These are phyloP conservation scores for Oenanthe melanoleuca DNA, from an alignment of 2,113 vertebrate species.

Conservation along the genomic window DNA sequence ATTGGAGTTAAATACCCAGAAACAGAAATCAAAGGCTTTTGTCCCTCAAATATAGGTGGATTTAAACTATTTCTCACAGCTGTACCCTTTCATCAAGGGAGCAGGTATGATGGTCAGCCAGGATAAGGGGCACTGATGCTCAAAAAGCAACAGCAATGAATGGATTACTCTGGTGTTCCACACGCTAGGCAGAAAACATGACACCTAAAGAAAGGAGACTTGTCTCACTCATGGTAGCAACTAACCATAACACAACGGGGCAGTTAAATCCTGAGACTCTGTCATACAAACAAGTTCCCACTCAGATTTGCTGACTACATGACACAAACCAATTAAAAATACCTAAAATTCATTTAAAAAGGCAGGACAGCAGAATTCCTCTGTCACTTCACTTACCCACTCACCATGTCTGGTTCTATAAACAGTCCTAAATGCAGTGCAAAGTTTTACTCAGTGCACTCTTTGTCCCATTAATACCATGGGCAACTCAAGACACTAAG, in stretches of 20 bases:
- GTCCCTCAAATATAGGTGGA: neutral
- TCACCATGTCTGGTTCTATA: neutral
- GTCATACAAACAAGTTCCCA: neutral
- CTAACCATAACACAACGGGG: rapidly evolving
- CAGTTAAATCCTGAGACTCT: neutral
- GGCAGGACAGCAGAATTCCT: neutral
- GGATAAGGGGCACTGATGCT: neutral
- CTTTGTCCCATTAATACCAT: neutral
- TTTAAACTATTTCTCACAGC: neutral
- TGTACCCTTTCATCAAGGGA: neutral
- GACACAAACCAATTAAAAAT: neutral
- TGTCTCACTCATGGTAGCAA: neutral
- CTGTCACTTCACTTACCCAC: neutral
- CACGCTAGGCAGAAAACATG: neutral
- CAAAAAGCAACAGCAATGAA: neutral
- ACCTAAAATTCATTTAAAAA: neutral
- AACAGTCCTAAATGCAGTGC: neutral
- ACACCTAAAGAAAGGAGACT: neutral
- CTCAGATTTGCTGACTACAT: neutral
- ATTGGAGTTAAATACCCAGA: neutral
- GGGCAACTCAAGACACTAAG: neutral
- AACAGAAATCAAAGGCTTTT: neutral
- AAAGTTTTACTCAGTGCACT: neutral
- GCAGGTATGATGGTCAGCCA: neutral
- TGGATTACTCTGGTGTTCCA: neutral